Base-by-base conservation (phyloP, 2,113 vertebrate species). In the Copsychus sechellarum region DNA sequence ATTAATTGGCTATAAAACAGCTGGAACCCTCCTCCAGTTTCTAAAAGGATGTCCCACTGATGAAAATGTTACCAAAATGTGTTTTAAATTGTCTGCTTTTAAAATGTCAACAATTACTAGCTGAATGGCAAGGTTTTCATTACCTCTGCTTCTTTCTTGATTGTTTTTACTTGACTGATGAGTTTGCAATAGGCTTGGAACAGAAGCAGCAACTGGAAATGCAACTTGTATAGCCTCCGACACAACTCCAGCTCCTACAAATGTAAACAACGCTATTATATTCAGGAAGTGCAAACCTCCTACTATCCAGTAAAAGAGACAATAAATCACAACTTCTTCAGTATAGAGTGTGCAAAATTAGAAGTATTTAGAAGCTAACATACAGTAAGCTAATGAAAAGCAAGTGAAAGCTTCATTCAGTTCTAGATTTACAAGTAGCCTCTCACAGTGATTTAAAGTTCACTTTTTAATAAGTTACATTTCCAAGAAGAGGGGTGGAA, bases 171-270 rank as follows among this genome's bases (percentile, higher is more conserved):
- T 97, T 98, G 98, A 97, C 96, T 99, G 98, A 99, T 98, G 89
- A 99, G 99, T 96, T 99, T 99, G 95, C 99, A 99, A 92, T 99
- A 99, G 78, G 99, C 99, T 97, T 99, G 99, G 97, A 99, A 99
- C 78, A 99, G 98, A 97, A 99, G 98, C 88, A 99, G 98, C 96
- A 99, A 98, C 97, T 99, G 99, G 94, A 99, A 99, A 97, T 99
- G 99, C 93, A 99, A 95, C 95, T 99, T 99, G 96, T 99, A 99
- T 31, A 99, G 97, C 91, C 99, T 97, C 81, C 99, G 98, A 95
- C 99, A 99, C 84, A 99, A 96, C 97, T 99, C 99, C 98, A 99
- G 96, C 97, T 99, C 99, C 99, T 99, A 77, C 64, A 96, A 96
- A 95, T 4, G 61, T 38, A 95, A 95, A 82, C 42, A 95, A 70